phyloP scores from a whole-genome alignment of 2,797 vertebrate species.

The Nasua narica region DNA sequence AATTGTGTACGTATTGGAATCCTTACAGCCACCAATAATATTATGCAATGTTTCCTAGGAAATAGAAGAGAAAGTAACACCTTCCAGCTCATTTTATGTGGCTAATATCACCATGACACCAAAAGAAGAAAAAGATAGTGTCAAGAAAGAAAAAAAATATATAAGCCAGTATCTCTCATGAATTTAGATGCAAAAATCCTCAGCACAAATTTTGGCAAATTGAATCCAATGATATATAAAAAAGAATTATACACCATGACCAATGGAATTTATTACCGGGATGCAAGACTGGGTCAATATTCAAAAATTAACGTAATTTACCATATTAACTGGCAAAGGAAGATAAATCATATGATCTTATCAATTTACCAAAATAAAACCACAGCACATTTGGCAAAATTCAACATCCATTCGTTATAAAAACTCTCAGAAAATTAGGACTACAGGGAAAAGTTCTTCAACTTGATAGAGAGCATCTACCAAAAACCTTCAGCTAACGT shows the following conservation, averaged over 20 bases:
- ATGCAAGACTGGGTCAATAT: neutral
- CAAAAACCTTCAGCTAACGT: neutral
- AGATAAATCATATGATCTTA: neutral
- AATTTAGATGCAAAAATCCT: neutral
- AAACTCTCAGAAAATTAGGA: neutral
- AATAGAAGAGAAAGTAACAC: neutral
- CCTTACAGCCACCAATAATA: neutral
- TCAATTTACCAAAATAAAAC: neutral
- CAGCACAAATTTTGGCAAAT: neutral
- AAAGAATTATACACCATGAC: neutral
- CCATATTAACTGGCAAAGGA: neutral
- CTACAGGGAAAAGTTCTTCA: neutral
- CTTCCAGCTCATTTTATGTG: neutral
- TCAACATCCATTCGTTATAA: neutral
- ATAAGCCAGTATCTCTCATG: neutral
- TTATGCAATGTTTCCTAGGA: neutral
- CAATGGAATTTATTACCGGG: neutral
- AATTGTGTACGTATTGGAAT: neutral
- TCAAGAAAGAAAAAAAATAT: neutral
- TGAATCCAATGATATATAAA: neutral
- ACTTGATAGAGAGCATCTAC: neutral
- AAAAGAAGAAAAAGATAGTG: neutral
- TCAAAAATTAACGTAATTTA: neutral
- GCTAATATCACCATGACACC: neutral
- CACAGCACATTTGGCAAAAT: neutral